Base-by-base conservation (phyloP, 2,888 invertebrate species). In the Congeria kusceri region DNA sequence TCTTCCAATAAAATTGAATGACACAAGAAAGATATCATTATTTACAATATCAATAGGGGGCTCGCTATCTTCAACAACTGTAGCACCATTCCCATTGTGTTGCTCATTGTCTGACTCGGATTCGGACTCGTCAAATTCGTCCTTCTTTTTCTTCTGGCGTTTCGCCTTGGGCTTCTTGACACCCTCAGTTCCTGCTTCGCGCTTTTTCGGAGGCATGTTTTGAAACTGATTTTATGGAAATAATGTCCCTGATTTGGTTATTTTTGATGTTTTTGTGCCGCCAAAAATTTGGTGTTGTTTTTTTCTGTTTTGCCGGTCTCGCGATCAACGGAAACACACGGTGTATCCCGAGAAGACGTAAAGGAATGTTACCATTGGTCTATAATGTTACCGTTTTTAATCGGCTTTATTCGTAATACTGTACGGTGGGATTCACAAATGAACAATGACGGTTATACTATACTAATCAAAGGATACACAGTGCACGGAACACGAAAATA, bases 181-280 rank as follows among this genome's bases (percentile, higher is more conserved):
- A 58, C 68, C 86, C 61, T 86, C 89, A 49, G 86, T 83, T 53
- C 82, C 86, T 58, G 85, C 72, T 64, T 86, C 83, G 76, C 89
- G 79, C 80, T 90, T 90, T 78, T 89, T 91, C 39, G 91, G 89
- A 68, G 91, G 89, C 88, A 89, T 90, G 69, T 25, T 77, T 56
- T 29, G 11, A 61, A 49, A 13, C 7, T 32, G 59, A 57, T n/a
- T 56, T 18, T 53, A 13, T 39, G 15, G 9, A 5, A 28, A 57
- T n/a, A n/a, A 20, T 4, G 23, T 25, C 25, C 23, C 25, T 53
- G 23, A 53, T 20, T 53, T 15, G 13, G 53, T 53, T 53, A 53
- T 53, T 53, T 53, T 53, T 53, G 53, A 53, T 20, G 53, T 53
- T 53, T 53, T 53, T 53, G 53, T 80, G 79, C 77, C 83, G 79